Conservation (phyloP, 92 coral and sea anemone species). For the Ricordea florida region DNA sequence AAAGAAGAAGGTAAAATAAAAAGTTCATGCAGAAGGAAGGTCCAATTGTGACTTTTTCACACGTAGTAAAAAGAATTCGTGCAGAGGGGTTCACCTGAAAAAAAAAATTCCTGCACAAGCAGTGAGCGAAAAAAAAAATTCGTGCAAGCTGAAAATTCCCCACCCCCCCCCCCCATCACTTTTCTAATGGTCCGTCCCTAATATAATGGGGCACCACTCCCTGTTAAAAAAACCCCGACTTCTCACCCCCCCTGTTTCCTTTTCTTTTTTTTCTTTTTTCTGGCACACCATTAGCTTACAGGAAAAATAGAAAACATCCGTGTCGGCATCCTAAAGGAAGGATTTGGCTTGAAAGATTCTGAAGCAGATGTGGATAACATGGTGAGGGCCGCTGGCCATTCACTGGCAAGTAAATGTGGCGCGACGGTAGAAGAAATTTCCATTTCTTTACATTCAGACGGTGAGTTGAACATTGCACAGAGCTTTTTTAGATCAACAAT, state of each 20-base stretch:
- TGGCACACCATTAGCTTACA: slow-evolving; percentile 58
- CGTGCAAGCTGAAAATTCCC: too few relatives aligned
- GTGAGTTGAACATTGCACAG: slow-evolving; percentile 9
- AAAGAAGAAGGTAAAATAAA: too few relatives aligned
- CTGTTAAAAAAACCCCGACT: too few relatives aligned
- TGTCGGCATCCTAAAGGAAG: slow-evolving; percentile 83
- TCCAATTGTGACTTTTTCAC: too few relatives aligned
- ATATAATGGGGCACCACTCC: too few relatives aligned
- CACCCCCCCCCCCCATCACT: too few relatives aligned
- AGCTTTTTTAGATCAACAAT: neutral
- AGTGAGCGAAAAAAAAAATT: too few relatives aligned
- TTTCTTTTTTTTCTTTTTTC: neutral
- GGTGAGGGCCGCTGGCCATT: slow-evolving; percentile 67
- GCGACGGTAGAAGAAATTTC: slow-evolving; percentile 84
- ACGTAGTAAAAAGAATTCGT: too few relatives aligned
- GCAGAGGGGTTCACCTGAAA: too few relatives aligned
- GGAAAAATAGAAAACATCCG: slow-evolving; percentile 67
- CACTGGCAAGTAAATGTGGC: slow-evolving; percentile 41
- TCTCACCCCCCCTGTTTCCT: neutral
- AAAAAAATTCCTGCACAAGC: too few relatives aligned
- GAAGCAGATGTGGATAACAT: slow-evolving; percentile 79
- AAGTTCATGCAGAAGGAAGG: too few relatives aligned
- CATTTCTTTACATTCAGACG: slow-evolving; percentile 77
- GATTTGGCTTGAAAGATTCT: slow-evolving; percentile 64
- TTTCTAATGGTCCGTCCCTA: too few relatives aligned